Conservation (phyloP, 2,113 vertebrate genomes). For the Pollimyrus isidori region DNA sequence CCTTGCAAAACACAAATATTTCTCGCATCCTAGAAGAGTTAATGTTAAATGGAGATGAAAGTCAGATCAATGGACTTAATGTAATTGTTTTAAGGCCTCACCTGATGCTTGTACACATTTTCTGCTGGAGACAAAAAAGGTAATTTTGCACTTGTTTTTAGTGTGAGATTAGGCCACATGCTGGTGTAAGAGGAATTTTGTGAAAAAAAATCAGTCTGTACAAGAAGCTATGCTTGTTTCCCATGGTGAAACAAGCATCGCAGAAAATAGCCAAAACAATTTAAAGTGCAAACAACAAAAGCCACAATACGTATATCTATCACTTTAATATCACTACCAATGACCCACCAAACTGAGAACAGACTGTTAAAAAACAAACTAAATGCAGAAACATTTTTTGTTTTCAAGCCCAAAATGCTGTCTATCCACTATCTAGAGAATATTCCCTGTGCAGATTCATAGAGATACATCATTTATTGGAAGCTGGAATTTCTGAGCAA, state of each 20-base stretch:
- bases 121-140: neutral
- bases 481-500: neutral
- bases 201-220: neutral
- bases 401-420: neutral
- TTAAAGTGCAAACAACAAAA: slow-evolving; percentile 53
- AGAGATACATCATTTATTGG: neutral
- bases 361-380: neutral
- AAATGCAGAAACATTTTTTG: neutral
- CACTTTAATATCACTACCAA: slow-evolving; percentile 18
- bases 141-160: neutral
- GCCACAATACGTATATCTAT: slow-evolving; percentile 46
- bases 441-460: neutral
- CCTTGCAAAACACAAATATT: slow-evolving; percentile 32
- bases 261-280: neutral
- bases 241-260: neutral
- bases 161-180: neutral
- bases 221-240: neutral
- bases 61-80: slow-evolving; percentile 8
- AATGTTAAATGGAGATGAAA: slow-evolving; percentile 33
- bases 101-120: slow-evolving; percentile 21
- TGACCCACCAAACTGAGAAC: neutral
- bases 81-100: slow-evolving; percentile 22
- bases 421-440: neutral
- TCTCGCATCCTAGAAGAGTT: slow-evolving; percentile 24
- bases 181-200: neutral